Percentiles rank a stretch among this genome's conserved stretches.
Conservation (phyloP, 2,113 vertebrate species). For the Rana temporaria region DNA sequence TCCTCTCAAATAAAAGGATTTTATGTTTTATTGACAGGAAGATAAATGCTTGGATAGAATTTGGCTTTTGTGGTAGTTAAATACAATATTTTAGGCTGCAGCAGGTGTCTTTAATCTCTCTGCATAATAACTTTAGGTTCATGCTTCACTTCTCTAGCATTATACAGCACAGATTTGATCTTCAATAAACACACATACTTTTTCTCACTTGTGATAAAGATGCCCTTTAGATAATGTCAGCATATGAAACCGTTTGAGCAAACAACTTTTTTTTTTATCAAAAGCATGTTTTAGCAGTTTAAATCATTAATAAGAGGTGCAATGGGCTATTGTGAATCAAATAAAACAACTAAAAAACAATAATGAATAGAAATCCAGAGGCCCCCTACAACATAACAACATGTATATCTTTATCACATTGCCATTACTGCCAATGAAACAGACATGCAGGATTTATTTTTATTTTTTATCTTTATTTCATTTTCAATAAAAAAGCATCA, state of each 20-base stretch:
- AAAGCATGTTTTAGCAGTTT: slow-evolving; percentile 13
- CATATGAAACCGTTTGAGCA: slow-evolving; percentile 47
- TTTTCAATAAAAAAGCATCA: too few species aligned
- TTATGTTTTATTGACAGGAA: slow-evolving; percentile 47
- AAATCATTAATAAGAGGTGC: slow-evolving; percentile 26
- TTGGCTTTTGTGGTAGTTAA: slow-evolving; percentile 43
- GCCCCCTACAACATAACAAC: too few species aligned
- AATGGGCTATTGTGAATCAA: neutral
- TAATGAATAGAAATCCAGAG: too few species aligned
- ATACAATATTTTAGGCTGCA: slow-evolving; percentile 50
- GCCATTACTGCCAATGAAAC: neutral
- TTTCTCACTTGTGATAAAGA: slow-evolving; percentile 44
- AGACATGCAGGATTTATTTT: too few species aligned
- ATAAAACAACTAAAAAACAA: too few species aligned
- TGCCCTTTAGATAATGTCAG: slow-evolving; percentile 55
- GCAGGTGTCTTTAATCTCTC: slow-evolving; percentile 55
- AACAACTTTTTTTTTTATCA: slow-evolving; percentile 29
- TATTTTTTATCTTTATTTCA: too few species aligned
- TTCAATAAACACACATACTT: slow-evolving; percentile 52
- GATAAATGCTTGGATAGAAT: slow-evolving; percentile 45
- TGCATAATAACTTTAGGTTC: slow-evolving; percentile 54
- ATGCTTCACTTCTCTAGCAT: slow-evolving; percentile 52
- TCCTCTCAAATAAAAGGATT: slow-evolving; percentile 25
- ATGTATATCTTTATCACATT: neutral
- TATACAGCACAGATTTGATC: slow-evolving; percentile 51